Conservation (phyloP, 2,888 invertebrate genomes). For the Parasteatoda lunata region DNA sequence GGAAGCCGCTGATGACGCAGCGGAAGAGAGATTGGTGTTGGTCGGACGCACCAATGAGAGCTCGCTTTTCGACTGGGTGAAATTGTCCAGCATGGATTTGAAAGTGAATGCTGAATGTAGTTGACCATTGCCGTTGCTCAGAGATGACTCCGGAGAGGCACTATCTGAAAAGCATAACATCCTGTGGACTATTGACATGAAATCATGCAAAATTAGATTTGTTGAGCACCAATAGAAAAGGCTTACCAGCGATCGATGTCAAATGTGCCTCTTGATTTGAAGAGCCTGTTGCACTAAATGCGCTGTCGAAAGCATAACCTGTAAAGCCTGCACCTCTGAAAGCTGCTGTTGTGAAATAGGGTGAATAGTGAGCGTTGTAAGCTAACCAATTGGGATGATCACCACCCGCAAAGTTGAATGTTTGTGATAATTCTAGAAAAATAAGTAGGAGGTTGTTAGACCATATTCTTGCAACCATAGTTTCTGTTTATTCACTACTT, state of each 20-base stretch:
- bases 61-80: slow-evolving; percentile 43
- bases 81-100: slow-evolving; percentile 59
- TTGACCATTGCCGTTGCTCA: slow-evolving; percentile 37
- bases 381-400: slow-evolving; percentile 63
- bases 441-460: not conserved
- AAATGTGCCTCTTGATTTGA: slow-evolving; percentile 53
- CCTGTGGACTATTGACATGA: not conserved
- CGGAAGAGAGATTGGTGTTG: slow-evolving; percentile 25
- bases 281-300: slow-evolving; percentile 44
- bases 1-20: slow-evolving; percentile 36
- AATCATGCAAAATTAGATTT: not conserved
- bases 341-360: slow-evolving; percentile 58
- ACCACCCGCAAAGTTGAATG: slow-evolving; percentile 55
- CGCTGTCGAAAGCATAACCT: slow-evolving; percentile 59
- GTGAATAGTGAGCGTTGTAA: slow-evolving; percentile 62
- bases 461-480: no score
- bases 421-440: slow-evolving; percentile 61
- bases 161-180: slow-evolving; percentile 40
- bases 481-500: no score
- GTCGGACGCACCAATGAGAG: slow-evolving; percentile 10
- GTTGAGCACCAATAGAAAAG: no score
- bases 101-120: slow-evolving; percentile 55
- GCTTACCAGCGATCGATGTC: slow-evolving; percentile 36
- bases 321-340: slow-evolving; percentile 52
- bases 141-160: slow-evolving; percentile 42